phyloP scores from a whole-genome alignment of 2,113 vertebrate genomes.

The Caloenas nicobarica region DNA sequence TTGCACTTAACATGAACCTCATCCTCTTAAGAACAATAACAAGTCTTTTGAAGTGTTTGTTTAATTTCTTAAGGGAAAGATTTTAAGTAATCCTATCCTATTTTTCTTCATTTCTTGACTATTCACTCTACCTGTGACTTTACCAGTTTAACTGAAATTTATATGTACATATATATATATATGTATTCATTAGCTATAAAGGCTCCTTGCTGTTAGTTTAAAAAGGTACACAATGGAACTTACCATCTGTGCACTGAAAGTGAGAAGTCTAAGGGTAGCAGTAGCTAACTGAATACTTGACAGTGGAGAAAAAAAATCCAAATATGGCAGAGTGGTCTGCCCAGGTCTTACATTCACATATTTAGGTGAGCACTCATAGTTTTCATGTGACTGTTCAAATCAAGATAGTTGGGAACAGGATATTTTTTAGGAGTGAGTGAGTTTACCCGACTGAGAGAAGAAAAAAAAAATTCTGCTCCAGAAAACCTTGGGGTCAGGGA shows the following conservation, averaged over 20 bases:
- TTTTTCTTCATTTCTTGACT: background rate
- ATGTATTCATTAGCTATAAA: background rate
- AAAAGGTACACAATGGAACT: background rate
- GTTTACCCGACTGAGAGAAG: background rate
- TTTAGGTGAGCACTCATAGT: rapidly evolving
- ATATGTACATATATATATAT: background rate
- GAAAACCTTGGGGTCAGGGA: background rate
- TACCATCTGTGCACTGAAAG: background rate
- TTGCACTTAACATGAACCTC: background rate
- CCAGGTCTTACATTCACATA: rapidly evolving
- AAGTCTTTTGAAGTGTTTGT: background rate
- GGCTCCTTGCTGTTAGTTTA: background rate
- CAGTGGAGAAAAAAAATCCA: background rate
- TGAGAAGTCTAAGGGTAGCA: background rate
- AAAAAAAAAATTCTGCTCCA: background rate
- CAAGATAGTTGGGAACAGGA: background rate
- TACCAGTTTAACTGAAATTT: background rate
- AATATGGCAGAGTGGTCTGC: rapidly evolving
- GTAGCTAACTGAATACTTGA: background rate
- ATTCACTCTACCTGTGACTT: background rate
- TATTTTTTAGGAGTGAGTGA: background rate
- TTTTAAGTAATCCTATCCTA: background rate
- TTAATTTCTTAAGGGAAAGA: background rate
- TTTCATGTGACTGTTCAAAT: background rate
- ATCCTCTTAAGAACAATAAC: background rate